Evolutionary conservation across 1,140 invertebrate species (phyloP).

Genomic region (Oedothorax gibbosus): DNA sequence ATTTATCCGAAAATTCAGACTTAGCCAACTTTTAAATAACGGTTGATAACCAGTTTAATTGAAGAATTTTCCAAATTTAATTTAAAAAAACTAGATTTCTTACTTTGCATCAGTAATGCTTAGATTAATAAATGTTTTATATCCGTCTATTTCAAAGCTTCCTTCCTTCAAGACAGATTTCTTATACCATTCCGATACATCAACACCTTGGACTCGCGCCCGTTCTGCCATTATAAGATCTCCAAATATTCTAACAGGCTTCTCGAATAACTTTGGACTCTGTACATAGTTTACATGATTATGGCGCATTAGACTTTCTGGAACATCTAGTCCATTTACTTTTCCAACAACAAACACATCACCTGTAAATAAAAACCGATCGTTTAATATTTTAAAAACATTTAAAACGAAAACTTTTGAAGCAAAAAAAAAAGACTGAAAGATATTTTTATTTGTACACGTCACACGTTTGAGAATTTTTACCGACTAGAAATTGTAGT

Average conservation of each 20-base stretch:
- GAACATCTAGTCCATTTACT: conserved; percentile 42
- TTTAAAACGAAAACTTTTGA: no score
- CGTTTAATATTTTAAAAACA: no score
- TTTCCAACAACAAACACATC: conserved; percentile 40
- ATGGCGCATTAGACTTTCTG: conserved; percentile 29
- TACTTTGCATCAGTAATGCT: conserved; percentile 17
- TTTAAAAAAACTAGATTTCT: background rate
- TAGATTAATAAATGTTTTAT: conserved; percentile 33
- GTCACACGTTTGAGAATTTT: no score
- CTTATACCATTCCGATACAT: conserved; percentile 51
- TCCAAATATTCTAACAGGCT: conserved; percentile 11
- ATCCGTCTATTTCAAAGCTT: background rate
- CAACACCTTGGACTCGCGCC: conserved; percentile 42
- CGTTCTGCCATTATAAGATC: conserved; percentile 35
- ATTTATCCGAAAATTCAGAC: no score
- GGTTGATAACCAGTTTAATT: no score
- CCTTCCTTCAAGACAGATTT: conserved; percentile 34
- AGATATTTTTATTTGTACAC: no score
- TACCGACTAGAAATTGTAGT: no score
- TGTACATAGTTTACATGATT: conserved; percentile 39
- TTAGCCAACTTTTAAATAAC: no score
- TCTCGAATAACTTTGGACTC: conserved; percentile 43
- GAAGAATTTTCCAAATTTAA: background rate
- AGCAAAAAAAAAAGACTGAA: no score
- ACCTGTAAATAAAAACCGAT: conserved; percentile 23